phyloP scores from a whole-genome alignment of 64 coral and sea anemone species.

The Acropora yongei region DNA sequence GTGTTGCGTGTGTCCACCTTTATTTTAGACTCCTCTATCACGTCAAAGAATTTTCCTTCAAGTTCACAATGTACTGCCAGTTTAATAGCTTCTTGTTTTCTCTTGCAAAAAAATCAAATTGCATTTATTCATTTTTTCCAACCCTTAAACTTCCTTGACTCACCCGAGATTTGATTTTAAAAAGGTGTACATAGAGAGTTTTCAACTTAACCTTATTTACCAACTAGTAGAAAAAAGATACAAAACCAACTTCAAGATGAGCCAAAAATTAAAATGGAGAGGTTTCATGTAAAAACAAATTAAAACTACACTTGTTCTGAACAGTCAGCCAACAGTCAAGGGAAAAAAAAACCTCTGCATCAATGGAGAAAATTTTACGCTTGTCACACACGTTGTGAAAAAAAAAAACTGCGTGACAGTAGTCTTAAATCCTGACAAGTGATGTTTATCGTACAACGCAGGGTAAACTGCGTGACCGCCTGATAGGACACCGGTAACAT shows the following conservation, averaged over 20 bases:
- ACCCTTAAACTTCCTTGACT: background rate
- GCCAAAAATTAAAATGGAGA: background rate
- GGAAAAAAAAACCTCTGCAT: background rate
- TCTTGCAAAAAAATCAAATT: background rate
- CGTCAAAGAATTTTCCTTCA: background rate
- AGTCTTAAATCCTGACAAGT: background rate
- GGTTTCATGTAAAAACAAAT: constrained; percentile 5
- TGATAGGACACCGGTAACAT: background rate
- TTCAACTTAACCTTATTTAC: background rate
- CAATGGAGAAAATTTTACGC: background rate
- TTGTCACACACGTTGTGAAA: no score
- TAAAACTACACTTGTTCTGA: background rate
- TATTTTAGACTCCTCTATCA: background rate
- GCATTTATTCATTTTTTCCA: background rate
- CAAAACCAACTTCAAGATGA: background rate
- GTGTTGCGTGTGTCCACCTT: no score
- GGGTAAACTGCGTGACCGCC: background rate
- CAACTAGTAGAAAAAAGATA: background rate
- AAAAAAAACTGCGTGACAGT: background rate
- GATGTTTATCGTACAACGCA: background rate
- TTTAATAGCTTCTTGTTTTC: background rate
- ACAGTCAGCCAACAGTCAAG: background rate
- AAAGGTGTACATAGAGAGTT: background rate
- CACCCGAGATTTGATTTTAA: background rate
- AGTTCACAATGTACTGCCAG: background rate